Percentiles rank a stretch among this genome's conserved stretches.
Conservation (phyloP, 2,797 vertebrate species). For the Chaetophractus vellerosus region DNA sequence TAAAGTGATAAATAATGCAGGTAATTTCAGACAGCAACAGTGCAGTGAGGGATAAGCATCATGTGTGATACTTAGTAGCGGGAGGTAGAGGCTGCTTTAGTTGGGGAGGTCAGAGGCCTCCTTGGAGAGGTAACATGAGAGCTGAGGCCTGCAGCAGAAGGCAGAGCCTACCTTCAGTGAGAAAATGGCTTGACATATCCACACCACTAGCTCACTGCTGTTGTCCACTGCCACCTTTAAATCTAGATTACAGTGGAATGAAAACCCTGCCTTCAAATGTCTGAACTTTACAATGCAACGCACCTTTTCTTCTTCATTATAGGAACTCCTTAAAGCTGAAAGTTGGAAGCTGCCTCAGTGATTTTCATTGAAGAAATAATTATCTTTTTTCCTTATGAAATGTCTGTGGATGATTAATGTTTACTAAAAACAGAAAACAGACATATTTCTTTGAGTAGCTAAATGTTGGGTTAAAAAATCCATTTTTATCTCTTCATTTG, state of each 20-base stretch:
- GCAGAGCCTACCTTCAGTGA: not conserved
- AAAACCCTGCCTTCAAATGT: not conserved
- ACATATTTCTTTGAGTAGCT: not conserved
- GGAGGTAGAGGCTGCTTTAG: not conserved
- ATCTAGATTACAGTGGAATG: not conserved
- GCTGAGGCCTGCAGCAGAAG: not conserved
- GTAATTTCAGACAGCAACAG: not conserved
- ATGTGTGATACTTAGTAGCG: not conserved
- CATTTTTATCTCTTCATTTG: not conserved
- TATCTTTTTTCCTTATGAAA: constrained; percentile 44
- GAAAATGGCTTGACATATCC: not conserved
- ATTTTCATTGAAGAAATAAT: not conserved
- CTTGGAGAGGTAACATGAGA: not conserved
- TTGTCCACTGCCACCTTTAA: not conserved
- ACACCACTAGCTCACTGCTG: not conserved
- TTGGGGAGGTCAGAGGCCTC: not conserved
- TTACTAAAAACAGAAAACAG: constrained; percentile 35
- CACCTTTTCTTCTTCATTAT: not conserved
- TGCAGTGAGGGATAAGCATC: not conserved
- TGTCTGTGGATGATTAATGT: not conserved
- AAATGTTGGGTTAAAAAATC: not conserved
- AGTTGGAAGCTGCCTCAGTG: not conserved
- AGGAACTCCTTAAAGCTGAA: not conserved
- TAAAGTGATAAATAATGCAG: not conserved
- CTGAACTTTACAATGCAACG: not conserved